Evolutionary conservation across 1,140 invertebrate species (phyloP), one percentile per base, ranked within the genome.

Genomic region (Trissolcus basalis): DNA sequence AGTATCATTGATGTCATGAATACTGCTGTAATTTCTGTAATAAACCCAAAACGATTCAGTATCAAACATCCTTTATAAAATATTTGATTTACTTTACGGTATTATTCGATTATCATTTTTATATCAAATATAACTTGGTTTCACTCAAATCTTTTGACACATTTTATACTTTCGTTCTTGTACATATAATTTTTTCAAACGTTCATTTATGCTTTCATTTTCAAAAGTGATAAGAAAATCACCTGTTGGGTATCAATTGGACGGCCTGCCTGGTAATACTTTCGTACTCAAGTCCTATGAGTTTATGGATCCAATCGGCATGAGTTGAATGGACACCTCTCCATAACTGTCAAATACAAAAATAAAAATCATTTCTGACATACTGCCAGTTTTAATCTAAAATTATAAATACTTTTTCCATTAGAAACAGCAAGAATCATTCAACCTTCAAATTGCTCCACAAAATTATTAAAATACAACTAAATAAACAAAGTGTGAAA

Each of bases 1-100:
- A 83, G 88, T 86, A 58, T 89, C 86, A 79, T 89, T 86, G 84
- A 88, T 89, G 87, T 89, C 89, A 80, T 89, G 88, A 83, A 89
- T 86, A 81, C 88, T 87, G 83, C 88, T 89, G 85, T 87, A 88
- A 58, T 85, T 80, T 80, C 89, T 89, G 87, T 39, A 85, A 88
- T 82, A 51, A 80, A 72, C 44, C 39, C 39, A 72, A 72, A 77
- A 49, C 9, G 3, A 39, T 39, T 39, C 9, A 39, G 2, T 39
- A 39, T 9, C 3, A 1, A 27, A 27, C 19, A 6, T 27, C 6
- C 19, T 27, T 27, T 27, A 27, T 27, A 6, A 3, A 27, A 27
- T 39, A 39, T 11, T n/a, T 8, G 9, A 39, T 39, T 3, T 39
- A 11, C 36, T 39, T 39, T n/a, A 39, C 9, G 36, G 2, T 9